Percentiles rank a stretch among this genome's conserved stretches.
These are phyloP conservation scores for Haliclystus octoradiatus DNA, from an alignment of 30 jellyfish, hydroid and myxozoan species.

Conservation along the genomic window DNA sequence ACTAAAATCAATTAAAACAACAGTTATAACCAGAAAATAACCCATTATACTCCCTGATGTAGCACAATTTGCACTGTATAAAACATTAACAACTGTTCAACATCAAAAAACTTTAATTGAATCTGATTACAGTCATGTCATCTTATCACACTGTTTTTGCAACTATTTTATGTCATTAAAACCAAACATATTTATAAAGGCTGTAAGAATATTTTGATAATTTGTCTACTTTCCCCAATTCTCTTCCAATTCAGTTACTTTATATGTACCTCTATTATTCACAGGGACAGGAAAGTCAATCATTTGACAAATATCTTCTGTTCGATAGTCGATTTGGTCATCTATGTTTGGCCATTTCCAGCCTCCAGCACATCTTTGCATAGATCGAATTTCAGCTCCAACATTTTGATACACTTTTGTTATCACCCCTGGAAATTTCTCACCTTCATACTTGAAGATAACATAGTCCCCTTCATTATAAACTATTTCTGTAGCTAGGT, in stretches of 20 bases:
- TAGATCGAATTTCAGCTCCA: slow-evolving; percentile 19
- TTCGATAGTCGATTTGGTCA: slow-evolving; percentile 23
- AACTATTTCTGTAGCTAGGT: too few species aligned
- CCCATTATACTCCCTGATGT: too few species aligned
- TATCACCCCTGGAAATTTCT: slow-evolving; percentile 19
- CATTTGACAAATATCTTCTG: slow-evolving; percentile 15
- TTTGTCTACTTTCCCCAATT: slow-evolving; percentile 9
- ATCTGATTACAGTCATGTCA: too few species aligned
- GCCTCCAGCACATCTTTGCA: slow-evolving; percentile 38
- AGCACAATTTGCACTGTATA: too few species aligned
- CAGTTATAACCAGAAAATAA: too few species aligned
- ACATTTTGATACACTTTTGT: slow-evolving; percentile 15
- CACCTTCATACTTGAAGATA: slow-evolving; percentile 20
- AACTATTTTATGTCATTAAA: too few species aligned
- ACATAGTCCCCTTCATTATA: slow-evolving; percentile 20
- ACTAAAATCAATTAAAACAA: too few species aligned
- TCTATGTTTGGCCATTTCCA: slow-evolving; percentile 33
- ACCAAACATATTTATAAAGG: too few species aligned
- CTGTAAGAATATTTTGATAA: background rate
- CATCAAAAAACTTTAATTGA: too few species aligned
- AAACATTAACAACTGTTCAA: too few species aligned
- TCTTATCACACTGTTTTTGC: too few species aligned
- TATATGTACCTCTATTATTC: slow-evolving; percentile 33
- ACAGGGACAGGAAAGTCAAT: slow-evolving; percentile 33
- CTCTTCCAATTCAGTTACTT: slow-evolving; percentile 24